phyloP scores from a whole-genome alignment of 2,888 invertebrate species.

The Dasysyrphus albostriatus region DNA sequence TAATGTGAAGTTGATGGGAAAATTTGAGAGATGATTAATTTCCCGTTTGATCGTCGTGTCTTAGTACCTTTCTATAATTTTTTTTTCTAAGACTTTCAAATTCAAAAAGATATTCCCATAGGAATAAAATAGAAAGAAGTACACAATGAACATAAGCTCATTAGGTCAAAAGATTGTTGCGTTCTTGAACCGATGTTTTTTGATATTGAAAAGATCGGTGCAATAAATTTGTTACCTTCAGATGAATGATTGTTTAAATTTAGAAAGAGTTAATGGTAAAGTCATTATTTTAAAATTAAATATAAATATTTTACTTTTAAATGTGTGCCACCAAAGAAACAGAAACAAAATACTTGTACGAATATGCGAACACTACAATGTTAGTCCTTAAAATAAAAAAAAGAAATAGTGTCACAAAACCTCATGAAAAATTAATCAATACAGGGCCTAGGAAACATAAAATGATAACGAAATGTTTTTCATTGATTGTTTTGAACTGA shows the following conservation, averaged over 20 bases:
- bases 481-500: no score
- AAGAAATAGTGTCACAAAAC: no score
- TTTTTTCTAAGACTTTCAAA: slow-evolving; percentile 21
- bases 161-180: neutral
- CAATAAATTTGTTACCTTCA: neutral
- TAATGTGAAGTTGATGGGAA: slow-evolving; percentile 50
- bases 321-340: no score
- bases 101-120: slow-evolving; percentile 8
- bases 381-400: no score
- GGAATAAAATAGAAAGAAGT: neutral
- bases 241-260: neutral
- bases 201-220: neutral
- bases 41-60: slow-evolving; percentile 41
- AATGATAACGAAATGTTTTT: no score
- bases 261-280: neutral
- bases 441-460: no score
- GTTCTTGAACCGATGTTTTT: neutral
- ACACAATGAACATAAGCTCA: neutral
- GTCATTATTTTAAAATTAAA: neutral
- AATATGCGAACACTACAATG: no score
- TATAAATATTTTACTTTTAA: no score
- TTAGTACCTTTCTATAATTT: slow-evolving; percentile 1
- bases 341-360: no score
- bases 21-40: slow-evolving; percentile 54
- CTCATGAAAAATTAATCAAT: no score